Evolutionary conservation across 2,113 vertebrate species (phyloP).

Genomic region (Oreamnos americanus): DNA sequence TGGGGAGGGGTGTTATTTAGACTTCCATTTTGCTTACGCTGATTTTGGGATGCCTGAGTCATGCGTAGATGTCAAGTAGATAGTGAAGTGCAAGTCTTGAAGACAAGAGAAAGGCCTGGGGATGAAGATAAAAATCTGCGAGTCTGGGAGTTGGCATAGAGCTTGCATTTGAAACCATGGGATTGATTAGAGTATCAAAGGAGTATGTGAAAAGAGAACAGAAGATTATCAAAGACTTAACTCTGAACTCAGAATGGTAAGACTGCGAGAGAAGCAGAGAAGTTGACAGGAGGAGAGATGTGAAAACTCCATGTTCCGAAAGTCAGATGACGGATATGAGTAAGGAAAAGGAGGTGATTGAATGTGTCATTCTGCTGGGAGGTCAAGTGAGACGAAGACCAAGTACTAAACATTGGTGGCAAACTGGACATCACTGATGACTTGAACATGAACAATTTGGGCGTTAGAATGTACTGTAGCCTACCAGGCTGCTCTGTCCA

Average conservation of each 20-base stretch:
- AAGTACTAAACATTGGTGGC: neutral
- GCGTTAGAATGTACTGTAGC: neutral
- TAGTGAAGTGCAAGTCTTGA: neutral
- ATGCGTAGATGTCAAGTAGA: neutral
- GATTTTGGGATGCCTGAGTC: neutral
- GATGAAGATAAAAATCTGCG: neutral
- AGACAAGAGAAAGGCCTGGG: neutral
- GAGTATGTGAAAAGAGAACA: neutral
- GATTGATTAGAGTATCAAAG: neutral
- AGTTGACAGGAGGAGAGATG: neutral
- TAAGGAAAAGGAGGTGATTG: neutral
- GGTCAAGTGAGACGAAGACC: neutral
- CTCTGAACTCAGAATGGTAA: neutral
- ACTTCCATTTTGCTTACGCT: neutral
- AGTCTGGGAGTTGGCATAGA: neutral
- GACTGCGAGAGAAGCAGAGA: neutral
- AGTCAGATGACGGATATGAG: neutral
- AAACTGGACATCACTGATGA: neutral
- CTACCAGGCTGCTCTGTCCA: too few species aligned
- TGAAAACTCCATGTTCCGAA: rapidly evolving
- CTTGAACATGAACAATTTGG: neutral
- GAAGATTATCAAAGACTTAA: neutral
- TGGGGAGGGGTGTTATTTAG: neutral
- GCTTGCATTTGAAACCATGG: neutral
- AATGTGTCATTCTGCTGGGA: neutral